phyloP scores from a whole-genome alignment of 2,888 invertebrate genomes.

The Tenthredo notha region DNA sequence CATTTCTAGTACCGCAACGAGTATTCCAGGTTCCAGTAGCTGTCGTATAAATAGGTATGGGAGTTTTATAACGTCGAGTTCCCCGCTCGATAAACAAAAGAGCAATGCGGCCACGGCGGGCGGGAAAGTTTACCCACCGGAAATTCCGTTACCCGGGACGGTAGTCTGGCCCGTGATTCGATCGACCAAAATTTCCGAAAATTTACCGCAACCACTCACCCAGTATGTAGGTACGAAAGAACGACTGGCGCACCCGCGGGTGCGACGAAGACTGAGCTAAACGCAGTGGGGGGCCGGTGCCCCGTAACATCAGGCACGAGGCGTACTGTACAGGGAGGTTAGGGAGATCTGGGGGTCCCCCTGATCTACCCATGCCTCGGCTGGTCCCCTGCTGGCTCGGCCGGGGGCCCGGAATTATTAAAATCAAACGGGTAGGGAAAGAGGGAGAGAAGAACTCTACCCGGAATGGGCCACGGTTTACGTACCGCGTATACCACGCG shows the following conservation, averaged over 20 bases:
- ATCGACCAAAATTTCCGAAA: constrained; percentile 34
- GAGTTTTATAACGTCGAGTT: constrained; percentile 59
- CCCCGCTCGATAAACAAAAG: constrained; percentile 53
- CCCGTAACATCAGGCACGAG: constrained; percentile 73
- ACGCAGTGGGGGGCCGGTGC: constrained; percentile 72
- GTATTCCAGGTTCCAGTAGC: background rate
- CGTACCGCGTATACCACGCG: constrained; percentile 23
- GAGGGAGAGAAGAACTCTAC: constrained; percentile 14
- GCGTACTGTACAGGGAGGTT: constrained; percentile 55
- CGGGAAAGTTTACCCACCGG: constrained; percentile 54
- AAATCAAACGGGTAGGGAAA: constrained; percentile 63
- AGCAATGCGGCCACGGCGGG: constrained; percentile 49
- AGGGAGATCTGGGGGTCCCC: constrained; percentile 13
- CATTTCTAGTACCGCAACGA: background rate
- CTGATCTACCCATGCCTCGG: constrained; percentile 55
- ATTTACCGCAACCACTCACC: constrained; percentile 25
- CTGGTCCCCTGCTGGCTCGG: constrained; percentile 68
- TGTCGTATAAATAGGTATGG: constrained; percentile 55
- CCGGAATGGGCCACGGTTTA: constrained; percentile 28
- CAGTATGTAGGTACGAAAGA: constrained; percentile 7
- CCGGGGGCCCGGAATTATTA: constrained; percentile 73
- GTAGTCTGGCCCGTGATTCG: constrained; percentile 42
- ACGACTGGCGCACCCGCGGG: constrained; percentile 33
- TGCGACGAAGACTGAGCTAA: constrained; percentile 49
- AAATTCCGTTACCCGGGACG: constrained; percentile 60